Conservation (phyloP, 2,888 invertebrate species). For the Nymphalis urticae region DNA sequence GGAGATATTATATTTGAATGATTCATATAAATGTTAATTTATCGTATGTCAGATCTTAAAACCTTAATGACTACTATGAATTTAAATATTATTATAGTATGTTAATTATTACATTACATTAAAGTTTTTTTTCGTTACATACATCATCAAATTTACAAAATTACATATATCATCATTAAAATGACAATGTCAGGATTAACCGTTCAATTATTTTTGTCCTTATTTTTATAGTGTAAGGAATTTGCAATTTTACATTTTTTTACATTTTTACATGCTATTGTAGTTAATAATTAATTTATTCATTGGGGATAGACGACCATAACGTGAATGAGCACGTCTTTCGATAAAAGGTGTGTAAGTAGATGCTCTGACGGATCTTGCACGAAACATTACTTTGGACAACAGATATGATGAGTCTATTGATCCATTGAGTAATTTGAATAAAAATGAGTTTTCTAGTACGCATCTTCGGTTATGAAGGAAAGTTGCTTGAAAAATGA, state of each 20-base stretch:
- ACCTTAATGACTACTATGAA: no score
- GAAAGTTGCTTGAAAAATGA: background rate
- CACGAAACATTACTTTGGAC: background rate
- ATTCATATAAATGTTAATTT: background rate
- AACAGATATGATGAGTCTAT: background rate
- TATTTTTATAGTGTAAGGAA: no score
- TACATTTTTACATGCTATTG: no score
- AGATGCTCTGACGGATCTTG: background rate
- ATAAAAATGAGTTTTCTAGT: background rate
- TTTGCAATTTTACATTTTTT: no score
- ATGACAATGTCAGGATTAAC: no score
- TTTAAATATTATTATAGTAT: no score
- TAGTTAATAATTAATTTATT: slow-evolving; percentile 1
- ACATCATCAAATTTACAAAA: no score
- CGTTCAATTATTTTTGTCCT: no score
- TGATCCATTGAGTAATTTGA: background rate
- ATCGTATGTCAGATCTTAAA: background rate
- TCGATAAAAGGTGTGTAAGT: background rate
- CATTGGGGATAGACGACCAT: background rate
- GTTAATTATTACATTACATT: no score
- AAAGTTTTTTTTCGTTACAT: no score
- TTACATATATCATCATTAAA: no score
- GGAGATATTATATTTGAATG: no score
- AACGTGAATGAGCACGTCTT: slow-evolving; percentile 1
- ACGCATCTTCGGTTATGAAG: background rate